Base-by-base conservation (phyloP, 1,140 invertebrate species). In the Geopemphigus sp. region DNA sequence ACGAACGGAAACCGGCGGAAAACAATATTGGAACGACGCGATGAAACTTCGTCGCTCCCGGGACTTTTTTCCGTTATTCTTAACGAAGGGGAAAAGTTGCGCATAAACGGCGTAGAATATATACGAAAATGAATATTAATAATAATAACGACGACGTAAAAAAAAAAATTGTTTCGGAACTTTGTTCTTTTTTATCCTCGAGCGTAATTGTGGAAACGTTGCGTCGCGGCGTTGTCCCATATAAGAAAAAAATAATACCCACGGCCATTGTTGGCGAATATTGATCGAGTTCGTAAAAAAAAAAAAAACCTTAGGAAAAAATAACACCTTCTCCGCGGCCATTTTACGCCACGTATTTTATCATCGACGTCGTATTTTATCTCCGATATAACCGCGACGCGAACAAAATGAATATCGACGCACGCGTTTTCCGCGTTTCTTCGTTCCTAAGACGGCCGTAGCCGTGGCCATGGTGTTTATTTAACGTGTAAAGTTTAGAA, bases 51-150 rank as follows among this genome's bases (percentile, higher is more conserved):
- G 73, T 76, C 59, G 73, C 73, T 76, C 54, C 73, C n/a, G 54
- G 73, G 73, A 59, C 59, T 76, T 39, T 73, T 54, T n/a, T n/a
- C n/a, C n/a, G n/a, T n/a, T 56, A 54, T 73, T 66, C 8, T 47
- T 68, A 24, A 68, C 66, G 66, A 68, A 45, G 73, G 54, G 72
- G n/a, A 76, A 76, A 76, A 76, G 73, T 76, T 76, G 19, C 6
- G 32, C 73, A 57, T 76, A 59, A 76, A 76, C 39, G 73, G n/a
- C 32, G 29, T 14, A 76, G 29, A 32, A 56, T 32, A 76, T 59
- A 76, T 54, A 59, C 54, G 56, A 76, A 76, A 76, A 76, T 76
- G 56, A 76, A 76, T 76, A 76, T 39, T 76, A 76, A 76, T 59
- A 59, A 76, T 47, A 59, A 76, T 59, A 56, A 76, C 54, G n/a